Conservation (phyloP, 2,888 invertebrate genomes). For the Hecatera dysodea region DNA sequence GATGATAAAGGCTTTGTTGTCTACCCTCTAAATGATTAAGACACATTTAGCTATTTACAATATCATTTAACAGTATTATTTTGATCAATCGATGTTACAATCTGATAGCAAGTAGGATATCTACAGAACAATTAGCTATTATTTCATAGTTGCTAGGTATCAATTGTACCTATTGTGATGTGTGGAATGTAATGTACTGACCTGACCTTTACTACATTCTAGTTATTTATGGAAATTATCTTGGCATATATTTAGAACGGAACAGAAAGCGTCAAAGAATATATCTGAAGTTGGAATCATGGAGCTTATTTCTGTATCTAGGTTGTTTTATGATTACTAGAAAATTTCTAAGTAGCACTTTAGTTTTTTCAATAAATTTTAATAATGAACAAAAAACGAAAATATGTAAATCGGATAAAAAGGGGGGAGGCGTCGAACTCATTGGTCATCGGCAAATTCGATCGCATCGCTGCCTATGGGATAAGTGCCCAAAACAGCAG, state of each 20-base stretch:
- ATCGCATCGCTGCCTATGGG: too few relatives aligned
- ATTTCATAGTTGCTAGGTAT: conserved; percentile 13
- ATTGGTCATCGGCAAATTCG: too few relatives aligned
- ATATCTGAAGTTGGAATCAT: conserved; percentile 6
- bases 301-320: conserved; percentile 6
- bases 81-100: conserved; percentile 4
- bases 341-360: not conserved
- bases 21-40: conserved; percentile 18
- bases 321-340: not conserved
- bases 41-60: not conserved
- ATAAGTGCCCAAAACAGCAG: too few relatives aligned
- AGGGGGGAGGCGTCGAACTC: too few relatives aligned
- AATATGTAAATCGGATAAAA: too few relatives aligned
- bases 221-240: conserved; percentile 47
- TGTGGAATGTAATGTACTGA: conserved; percentile 19
- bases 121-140: conserved; percentile 16
- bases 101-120: conserved; percentile 24
- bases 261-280: conserved; percentile 21
- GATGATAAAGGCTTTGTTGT: conserved; percentile 8
- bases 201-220: conserved; percentile 25
- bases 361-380: too few relatives aligned
- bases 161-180: conserved; percentile 15
- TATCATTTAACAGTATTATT: not conserved
- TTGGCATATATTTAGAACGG: conserved; percentile 40
- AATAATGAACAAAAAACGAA: too few relatives aligned